Conservation (phyloP, 2,113 vertebrate species). For the Prionailurus viverrinus region DNA sequence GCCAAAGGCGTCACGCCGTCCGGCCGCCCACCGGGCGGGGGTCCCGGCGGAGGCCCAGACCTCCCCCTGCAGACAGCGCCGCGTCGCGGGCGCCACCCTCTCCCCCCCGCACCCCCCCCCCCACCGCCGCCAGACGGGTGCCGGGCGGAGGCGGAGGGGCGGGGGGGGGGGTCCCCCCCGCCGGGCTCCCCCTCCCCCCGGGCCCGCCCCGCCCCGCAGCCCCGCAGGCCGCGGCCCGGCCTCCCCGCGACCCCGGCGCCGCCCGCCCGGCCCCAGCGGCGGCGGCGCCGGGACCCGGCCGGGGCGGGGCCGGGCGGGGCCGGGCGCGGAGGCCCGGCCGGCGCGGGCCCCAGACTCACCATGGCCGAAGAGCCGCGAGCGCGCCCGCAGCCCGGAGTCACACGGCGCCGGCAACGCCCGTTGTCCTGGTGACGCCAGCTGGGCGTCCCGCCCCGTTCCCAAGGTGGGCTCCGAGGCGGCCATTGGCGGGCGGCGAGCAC, state of each 20-base stretch:
- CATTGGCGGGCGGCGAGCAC: constrained; percentile 48
- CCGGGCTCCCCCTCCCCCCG: background rate
- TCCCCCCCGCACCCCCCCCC: no score
- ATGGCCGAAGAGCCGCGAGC: constrained; percentile 78
- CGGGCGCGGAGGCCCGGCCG: background rate
- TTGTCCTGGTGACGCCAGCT: constrained; percentile 84
- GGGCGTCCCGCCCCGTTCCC: constrained; percentile 74
- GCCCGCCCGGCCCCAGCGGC: background rate
- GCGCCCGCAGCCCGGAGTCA: constrained; percentile 74
- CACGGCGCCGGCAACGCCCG: constrained; percentile 81
- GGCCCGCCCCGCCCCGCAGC: background rate
- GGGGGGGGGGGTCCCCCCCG: background rate
- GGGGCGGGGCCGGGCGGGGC: background rate
- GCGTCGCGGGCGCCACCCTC: background rate
- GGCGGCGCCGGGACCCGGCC: background rate
- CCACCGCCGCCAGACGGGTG: background rate
- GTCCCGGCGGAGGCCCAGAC: background rate
- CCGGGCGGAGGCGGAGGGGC: no score
- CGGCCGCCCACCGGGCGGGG: background rate
- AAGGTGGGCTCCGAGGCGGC: constrained; percentile 72
- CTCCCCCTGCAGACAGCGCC: fast-evolving
- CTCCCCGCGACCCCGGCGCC: background rate
- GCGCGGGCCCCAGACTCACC: constrained; percentile 73
- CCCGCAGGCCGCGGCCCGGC: constrained; percentile 47
- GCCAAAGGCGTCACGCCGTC: constrained; percentile 12